Evolutionary conservation across 2,113 vertebrate species (phyloP), one percentile per base, ranked within the genome.

Genomic region (Chaetodon trifascialis): DNA sequence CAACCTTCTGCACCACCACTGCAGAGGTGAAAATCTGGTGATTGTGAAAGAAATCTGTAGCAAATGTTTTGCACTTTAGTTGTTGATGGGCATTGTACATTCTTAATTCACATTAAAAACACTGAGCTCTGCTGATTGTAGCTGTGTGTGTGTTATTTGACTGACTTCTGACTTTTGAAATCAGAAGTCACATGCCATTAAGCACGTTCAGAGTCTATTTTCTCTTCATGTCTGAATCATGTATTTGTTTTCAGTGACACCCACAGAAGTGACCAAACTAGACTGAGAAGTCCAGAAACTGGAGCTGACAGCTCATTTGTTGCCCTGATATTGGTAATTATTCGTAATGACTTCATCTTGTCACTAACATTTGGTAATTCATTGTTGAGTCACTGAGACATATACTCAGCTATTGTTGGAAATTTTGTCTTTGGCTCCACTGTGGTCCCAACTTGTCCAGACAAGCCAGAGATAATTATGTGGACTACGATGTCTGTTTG

Each of bases 381-480:
- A n/a, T 56, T 8, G 10, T 30, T 75, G n/a, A 52, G 34, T 47
- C 12, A 30, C 10, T 2, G 0, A 62, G 38, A 11, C 8, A 19
- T 65, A 49, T 49, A n/a, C 49, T 62, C 51, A 44, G 14, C 8
- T 11, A 25, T 15, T 54, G 36, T 23, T 56, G 15, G 19, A 11
- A 15, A 55, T 38, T 54, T 38, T 38, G 30, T 2, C 14, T 52
- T 11, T 25, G 62, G 49, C 58, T 75, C 46, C 38, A 47, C 60
- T 51, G 14, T 58, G 30, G 5, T 14, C 66, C 60, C 7, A 36
- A 75, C 8, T n/a, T 15, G 30, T 69, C 40, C 80, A 79, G 64
- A 65, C 38, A 7, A 72, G 34, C 21, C 58, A 42, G 55, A 79
- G 65, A 79, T 72, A 25, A 76, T 82, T 75, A 46, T 60, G 8